Conservation (phyloP, 2,113 vertebrate genomes). For the Fregata magnificens region DNA sequence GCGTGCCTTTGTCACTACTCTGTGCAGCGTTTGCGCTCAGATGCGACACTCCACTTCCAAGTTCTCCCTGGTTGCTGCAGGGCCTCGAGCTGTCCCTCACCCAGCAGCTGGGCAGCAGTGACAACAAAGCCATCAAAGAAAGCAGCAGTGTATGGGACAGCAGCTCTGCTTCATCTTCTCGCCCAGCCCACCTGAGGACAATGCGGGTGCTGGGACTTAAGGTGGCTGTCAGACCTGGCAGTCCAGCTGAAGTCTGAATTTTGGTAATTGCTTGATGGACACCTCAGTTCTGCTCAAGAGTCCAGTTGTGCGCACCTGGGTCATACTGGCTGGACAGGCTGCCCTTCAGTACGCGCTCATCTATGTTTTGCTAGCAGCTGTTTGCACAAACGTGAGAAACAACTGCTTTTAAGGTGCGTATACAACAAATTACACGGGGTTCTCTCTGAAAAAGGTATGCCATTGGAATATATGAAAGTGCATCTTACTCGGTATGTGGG, state of each 20-base stretch:
- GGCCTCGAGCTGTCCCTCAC: not conserved
- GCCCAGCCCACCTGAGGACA: not conserved
- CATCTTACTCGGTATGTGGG: not conserved
- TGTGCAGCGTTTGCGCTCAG: not conserved
- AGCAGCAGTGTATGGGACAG: not conserved
- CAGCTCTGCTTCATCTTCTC: not conserved
- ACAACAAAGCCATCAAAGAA: not conserved
- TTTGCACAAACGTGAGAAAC: not conserved
- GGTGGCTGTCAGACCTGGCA: not conserved
- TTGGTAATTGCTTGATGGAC: not conserved
- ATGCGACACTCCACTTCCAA: not conserved
- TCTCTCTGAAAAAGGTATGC: not conserved
- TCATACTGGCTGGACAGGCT: not conserved
- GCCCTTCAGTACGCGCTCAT: not conserved
- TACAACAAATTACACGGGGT: not conserved
- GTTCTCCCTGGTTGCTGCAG: not conserved
- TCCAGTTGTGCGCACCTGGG: not conserved
- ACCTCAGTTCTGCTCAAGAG: not conserved
- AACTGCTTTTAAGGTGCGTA: not conserved
- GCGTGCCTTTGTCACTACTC: not conserved
- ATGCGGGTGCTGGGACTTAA: rapidly evolving
- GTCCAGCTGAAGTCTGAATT: not conserved
- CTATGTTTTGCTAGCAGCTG: not conserved
- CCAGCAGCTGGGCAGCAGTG: not conserved
- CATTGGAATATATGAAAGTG: not conserved